These are phyloP conservation scores for Ctenosaura bakeri DNA, from an alignment of 2,797 vertebrate species.

Conservation along the genomic window DNA sequence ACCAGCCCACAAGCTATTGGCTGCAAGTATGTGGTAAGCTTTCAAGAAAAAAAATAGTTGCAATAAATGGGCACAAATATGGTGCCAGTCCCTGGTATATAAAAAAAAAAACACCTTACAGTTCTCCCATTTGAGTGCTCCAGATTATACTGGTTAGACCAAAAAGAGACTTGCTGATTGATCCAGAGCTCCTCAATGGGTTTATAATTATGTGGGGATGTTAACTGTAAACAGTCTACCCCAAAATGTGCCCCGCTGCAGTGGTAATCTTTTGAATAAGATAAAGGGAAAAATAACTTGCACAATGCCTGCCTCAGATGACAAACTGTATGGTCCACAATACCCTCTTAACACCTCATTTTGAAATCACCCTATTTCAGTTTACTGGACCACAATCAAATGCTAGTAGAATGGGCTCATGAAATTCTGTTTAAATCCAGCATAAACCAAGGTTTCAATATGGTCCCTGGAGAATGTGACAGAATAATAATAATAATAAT, in stretches of 20 bases:
- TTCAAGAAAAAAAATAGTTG: no score
- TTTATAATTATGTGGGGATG: neutral
- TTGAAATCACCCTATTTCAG: neutral
- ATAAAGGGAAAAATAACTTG: neutral
- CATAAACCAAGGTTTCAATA: neutral
- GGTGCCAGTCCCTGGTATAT: no score
- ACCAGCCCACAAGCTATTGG: no score
- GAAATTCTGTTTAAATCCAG: neutral
- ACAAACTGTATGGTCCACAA: neutral
- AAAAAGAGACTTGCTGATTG: neutral
- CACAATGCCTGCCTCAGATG: neutral
- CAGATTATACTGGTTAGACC: neutral
- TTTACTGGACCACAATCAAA: neutral
- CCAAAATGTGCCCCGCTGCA: neutral
- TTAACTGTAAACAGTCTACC: neutral
- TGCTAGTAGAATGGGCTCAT: neutral
- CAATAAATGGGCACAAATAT: no score
- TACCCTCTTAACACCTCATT: neutral
- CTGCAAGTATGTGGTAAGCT: no score
- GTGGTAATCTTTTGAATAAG: neutral
- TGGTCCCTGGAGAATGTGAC: neutral
- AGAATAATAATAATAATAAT: no score
- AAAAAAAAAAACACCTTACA: no score
- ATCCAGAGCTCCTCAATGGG: neutral
- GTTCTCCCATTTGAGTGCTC: no score